A percentile compares a stretch with the other conserved stretches of the same genome.
Conservation (phyloP, 2,113 vertebrate genomes). For the Chionomys nivalis region DNA sequence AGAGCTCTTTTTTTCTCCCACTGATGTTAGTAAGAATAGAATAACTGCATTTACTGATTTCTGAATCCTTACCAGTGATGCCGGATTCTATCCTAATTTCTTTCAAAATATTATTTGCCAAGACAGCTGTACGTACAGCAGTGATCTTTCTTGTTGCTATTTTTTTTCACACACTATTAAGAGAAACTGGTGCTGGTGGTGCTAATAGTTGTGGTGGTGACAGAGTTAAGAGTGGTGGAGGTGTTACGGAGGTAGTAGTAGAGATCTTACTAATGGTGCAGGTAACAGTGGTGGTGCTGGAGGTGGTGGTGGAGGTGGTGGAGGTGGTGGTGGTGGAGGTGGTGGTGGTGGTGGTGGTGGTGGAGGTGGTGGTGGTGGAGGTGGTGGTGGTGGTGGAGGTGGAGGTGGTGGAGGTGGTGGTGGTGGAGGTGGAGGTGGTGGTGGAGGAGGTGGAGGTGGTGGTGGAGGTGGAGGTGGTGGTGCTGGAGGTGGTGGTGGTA, state of each 20-base stretch:
- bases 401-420: neutral
- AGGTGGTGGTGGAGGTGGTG: too few species aligned
- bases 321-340: neutral
- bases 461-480: neutral
- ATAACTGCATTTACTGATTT: neutral
- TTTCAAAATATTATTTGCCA: constrained; percentile 71
- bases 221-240: neutral
- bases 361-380: rapidly evolving
- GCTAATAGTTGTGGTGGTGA: neutral
- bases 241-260: neutral
- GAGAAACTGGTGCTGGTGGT: neutral
- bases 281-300: neutral
- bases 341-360: neutral
- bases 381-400: neutral
- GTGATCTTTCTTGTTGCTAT: neutral
- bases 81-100: constrained; percentile 32
- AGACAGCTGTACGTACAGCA: constrained; percentile 52
- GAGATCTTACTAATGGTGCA: neutral
- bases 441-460: neutral
- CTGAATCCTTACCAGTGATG: neutral
- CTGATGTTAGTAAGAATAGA: neutral
- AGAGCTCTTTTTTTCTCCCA: neutral
- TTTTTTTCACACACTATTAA: neutral
- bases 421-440: rapidly evolving
- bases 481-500: neutral